phyloP scores from a whole-genome alignment of 2,113 vertebrate genomes.

The Gymnarchus niloticus region DNA sequence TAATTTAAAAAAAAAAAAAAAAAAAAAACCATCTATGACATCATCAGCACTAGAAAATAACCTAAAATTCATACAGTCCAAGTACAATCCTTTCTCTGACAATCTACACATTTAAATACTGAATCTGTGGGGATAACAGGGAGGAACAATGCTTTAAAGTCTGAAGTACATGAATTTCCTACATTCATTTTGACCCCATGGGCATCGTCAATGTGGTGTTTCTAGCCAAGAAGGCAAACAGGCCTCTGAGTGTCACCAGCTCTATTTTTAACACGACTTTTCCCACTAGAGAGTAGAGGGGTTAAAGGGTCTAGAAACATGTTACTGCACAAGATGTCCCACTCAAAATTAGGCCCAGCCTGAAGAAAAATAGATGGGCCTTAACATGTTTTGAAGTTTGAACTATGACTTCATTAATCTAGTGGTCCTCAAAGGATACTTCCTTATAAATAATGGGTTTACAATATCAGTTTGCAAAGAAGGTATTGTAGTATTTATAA shows the following conservation, averaged over 20 bases:
- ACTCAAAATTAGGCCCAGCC: not conserved
- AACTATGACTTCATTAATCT: not conserved
- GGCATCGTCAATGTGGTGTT: slow-evolving; percentile 43
- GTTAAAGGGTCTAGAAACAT: slow-evolving; percentile 40
- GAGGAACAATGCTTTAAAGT: slow-evolving; percentile 28
- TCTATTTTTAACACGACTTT: slow-evolving; percentile 50
- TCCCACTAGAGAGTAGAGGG: slow-evolving; percentile 51
- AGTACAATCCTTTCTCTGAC: slow-evolving; percentile 16
- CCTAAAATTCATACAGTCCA: not conserved
- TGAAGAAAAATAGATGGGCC: not conserved
- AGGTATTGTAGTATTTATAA: not conserved
- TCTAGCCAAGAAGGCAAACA: slow-evolving; percentile 39
- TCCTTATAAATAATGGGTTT: not conserved
- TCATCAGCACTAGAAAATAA: not conserved
- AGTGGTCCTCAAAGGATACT: not conserved
- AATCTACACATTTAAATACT: slow-evolving; percentile 50
- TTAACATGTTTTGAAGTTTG: not conserved
- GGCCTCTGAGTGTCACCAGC: slow-evolving; percentile 35
- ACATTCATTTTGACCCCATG: slow-evolving; percentile 41
- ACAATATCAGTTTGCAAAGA: not conserved
- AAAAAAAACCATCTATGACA: not conserved
- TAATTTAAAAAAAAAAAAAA: not conserved
- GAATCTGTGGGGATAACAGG: slow-evolving; percentile 29
- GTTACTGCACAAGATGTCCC: slow-evolving; percentile 38
- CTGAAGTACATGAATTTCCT: slow-evolving; percentile 46